Conservation (phyloP, 2,888 invertebrate genomes). For the Ennomos quercinarius region DNA sequence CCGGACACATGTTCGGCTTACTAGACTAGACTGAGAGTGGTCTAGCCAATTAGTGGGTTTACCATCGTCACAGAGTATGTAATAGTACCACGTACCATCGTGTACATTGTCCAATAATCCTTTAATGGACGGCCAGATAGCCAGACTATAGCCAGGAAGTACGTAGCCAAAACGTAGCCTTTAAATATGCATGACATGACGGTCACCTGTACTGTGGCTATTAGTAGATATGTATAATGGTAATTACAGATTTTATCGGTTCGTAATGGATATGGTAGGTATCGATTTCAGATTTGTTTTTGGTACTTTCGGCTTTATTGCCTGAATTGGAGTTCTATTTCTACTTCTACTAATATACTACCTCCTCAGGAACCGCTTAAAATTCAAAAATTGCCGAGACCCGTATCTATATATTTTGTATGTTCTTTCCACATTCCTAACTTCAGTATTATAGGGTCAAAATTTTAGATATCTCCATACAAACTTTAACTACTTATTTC, state of each 20-base stretch:
- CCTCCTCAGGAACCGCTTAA: too few relatives aligned
- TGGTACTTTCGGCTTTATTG: background rate
- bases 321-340: background rate
- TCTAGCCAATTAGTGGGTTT: slow-evolving; percentile 25
- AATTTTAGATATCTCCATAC: too few relatives aligned
- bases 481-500: too few relatives aligned
- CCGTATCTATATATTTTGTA: too few relatives aligned
- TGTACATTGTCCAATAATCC: slow-evolving; percentile 35
- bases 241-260: slow-evolving; percentile 4
- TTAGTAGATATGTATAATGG: too few relatives aligned
- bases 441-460: too few relatives aligned
- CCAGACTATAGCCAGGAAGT: slow-evolving; percentile 8
- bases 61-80: slow-evolving; percentile 4
- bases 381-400: too few relatives aligned
- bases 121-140: slow-evolving; percentile 32
- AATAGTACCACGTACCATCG: background rate
- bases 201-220: background rate
- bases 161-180: background rate
- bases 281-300: slow-evolving; percentile 4
- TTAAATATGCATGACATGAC: too few relatives aligned
- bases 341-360: too few relatives aligned
- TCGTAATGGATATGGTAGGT: background rate
- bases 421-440: too few relatives aligned
- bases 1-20: slow-evolving; percentile 26
- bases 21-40: slow-evolving; percentile 12